phyloP scores from a whole-genome alignment of 2,888 invertebrate species.

The Lycocerus yunnanus region DNA sequence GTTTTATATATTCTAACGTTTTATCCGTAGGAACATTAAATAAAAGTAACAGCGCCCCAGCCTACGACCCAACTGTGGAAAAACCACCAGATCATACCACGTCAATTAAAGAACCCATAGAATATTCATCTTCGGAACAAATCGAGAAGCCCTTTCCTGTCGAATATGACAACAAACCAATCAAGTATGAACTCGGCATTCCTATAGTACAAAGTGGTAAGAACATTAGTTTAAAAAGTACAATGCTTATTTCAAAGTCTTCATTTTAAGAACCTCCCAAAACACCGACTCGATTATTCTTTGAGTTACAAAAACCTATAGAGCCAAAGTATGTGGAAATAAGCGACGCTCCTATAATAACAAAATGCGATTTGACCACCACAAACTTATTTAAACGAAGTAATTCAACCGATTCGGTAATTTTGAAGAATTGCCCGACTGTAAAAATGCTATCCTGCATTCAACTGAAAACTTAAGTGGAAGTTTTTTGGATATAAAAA shows the following conservation, averaged over 20 bases:
- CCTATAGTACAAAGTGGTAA: slow-evolving; percentile 38
- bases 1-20: background rate
- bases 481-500: slow-evolving; percentile 46
- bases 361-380: background rate
- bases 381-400: background rate
- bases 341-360: background rate
- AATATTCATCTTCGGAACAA: background rate
- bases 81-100: background rate
- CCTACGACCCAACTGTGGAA: slow-evolving; percentile 64
- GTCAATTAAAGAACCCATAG: background rate
- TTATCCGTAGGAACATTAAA: slow-evolving; percentile 62
- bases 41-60: slow-evolving; percentile 83
- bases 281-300: slow-evolving; percentile 48
- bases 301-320: slow-evolving; percentile 48
- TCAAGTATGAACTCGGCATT: slow-evolving; percentile 45
- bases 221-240: background rate
- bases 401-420: background rate
- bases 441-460: slow-evolving; percentile 20
- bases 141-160: background rate
- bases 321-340: slow-evolving; percentile 43
- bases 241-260: background rate
- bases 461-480: slow-evolving; percentile 19
- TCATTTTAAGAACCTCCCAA: slow-evolving; percentile 43
- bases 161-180: slow-evolving; percentile 14
- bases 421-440: background rate